Evolutionary conservation across 2,113 vertebrate species (phyloP), one percentile per base, ranked within the genome.

Genomic region (Rhinolophus sinicus): DNA sequence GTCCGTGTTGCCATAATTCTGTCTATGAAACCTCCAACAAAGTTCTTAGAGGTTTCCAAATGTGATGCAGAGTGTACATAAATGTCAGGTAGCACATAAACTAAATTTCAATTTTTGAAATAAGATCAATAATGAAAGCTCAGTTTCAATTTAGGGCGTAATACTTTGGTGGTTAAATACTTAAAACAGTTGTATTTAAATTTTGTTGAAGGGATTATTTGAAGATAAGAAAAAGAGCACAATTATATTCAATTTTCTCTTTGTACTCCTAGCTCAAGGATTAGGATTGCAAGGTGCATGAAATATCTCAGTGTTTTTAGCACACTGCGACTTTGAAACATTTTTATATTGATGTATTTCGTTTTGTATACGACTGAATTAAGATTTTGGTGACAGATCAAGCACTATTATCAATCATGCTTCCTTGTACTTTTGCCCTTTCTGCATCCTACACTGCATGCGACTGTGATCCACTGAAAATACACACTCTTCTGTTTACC

Each of bases 341-440:
- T 6, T 97, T 97, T 86, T 87, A 33, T 88, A 83, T 82, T 93
- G 84, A 93, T 87, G 44, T 70, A 95, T 88, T 97, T 97, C 30
- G 88, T 96, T 97, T 95, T 82, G 33, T 58, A 65, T 95, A 96
- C 82, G 50, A n/a, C 2, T 86, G 93, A 96, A 81, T 96, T 58
- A 87, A 94, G 28, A 96, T 77, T 93, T 92, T 88, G 80, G 84
- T 97, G 67, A 6, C 77, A 93, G 90, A 80, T 93, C 94, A 89
- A 94, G 2, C 12, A 56, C 80, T 70, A 75, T 38, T 90, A 33
- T 12, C 86, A 88, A 76, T 30, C 76, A 28, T 60, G 40, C 52
- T 22, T 76, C 2, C 22, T 82, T 47, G 6, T 21, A 84, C 19
- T 75, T 58, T 93, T 93, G 81, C 22, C 56, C 91, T 96, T 26